Conservation (phyloP, 2,113 vertebrate species). For the Pseudorhombus dupliciocellatus region DNA sequence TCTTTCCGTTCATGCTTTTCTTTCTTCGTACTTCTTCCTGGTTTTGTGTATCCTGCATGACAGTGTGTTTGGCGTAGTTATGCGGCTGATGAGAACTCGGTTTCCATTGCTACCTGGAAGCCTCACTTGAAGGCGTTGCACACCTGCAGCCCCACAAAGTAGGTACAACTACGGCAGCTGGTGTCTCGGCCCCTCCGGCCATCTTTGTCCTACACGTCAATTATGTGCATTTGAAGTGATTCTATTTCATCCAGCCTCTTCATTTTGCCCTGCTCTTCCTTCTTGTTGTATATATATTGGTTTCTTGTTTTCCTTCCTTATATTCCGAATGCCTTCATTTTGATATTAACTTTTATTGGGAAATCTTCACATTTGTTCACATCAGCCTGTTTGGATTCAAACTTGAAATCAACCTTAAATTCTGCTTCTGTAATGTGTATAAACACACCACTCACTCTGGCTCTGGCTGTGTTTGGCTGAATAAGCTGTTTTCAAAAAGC, state of each 20-base stretch:
- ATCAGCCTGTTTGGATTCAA: too few relatives aligned
- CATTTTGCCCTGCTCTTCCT: constrained; percentile 36
- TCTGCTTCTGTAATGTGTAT: background rate
- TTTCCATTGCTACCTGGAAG: constrained; percentile 99
- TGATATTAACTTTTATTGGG: background rate
- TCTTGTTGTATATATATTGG: constrained; percentile 10
- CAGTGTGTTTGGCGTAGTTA: constrained; percentile 99
- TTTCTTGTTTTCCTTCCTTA: constrained; percentile 23
- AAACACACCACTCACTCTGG: background rate
- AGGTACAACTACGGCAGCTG: constrained; percentile 88
- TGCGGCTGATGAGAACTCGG: constrained; percentile 97
- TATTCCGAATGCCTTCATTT: constrained; percentile 12
- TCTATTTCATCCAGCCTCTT: constrained; percentile 43
- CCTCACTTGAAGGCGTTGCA: constrained; percentile 99
- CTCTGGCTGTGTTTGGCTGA: background rate
- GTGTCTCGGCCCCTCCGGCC: constrained; percentile 74
- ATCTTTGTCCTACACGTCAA: constrained; percentile 46
- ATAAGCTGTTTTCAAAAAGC: background rate
- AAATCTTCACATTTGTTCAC: constrained; percentile 44
- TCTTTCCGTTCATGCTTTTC: constrained; percentile 55
- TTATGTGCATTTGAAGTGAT: constrained; percentile 3
- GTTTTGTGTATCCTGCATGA: constrained; percentile 81
- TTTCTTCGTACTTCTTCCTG: constrained; percentile 33
- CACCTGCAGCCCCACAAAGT: constrained; percentile 99
- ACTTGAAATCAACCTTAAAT: too few relatives aligned